A percentile compares a stretch with the other conserved stretches of the same genome.
Evolutionary conservation across 2,888 invertebrate genomes (phyloP).

Genomic region (Apamea crenata): DNA sequence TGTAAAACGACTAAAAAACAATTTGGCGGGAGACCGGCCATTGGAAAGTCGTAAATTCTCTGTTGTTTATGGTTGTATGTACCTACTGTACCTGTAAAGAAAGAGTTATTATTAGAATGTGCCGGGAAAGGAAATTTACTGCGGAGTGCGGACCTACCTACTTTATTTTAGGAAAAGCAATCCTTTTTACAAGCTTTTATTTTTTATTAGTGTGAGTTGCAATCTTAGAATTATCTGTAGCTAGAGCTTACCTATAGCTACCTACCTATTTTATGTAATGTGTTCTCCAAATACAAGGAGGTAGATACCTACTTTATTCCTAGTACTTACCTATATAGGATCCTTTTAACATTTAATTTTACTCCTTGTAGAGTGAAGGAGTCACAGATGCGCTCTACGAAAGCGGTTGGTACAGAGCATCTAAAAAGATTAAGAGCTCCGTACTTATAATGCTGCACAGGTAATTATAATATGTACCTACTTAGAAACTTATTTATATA

Average conservation of each 20-base stretch:
- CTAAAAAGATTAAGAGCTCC: slow-evolving; percentile 76
- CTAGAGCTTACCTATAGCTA: not conserved
- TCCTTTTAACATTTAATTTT: not conserved
- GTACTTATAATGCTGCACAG: slow-evolving; percentile 83
- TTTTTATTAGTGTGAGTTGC: not conserved
- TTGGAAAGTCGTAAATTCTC: slow-evolving; percentile 3
- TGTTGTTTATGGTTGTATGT: slow-evolving; percentile 13
- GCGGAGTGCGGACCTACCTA: not conserved
- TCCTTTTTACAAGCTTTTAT: not conserved
- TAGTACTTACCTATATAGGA: not conserved
- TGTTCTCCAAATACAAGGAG: not conserved
- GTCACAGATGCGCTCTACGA: slow-evolving; percentile 79
- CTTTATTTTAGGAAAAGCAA: not conserved
- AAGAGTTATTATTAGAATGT: not conserved
- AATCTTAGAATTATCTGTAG: not conserved
- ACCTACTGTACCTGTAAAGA: not conserved
- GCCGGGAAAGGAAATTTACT: not conserved
- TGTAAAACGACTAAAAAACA: slow-evolving; percentile 15
- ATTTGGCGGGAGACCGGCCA: slow-evolving; percentile 21
- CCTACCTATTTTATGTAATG: no score
- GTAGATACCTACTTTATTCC: not conserved
- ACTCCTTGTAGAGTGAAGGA: slow-evolving; percentile 76
- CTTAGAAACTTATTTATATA: not conserved
- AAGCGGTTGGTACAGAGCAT: slow-evolving; percentile 82
- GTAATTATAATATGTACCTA: slow-evolving; percentile 60